phyloP scores from a whole-genome alignment of 1,140 invertebrate species.

The Hyles vespertilio region DNA sequence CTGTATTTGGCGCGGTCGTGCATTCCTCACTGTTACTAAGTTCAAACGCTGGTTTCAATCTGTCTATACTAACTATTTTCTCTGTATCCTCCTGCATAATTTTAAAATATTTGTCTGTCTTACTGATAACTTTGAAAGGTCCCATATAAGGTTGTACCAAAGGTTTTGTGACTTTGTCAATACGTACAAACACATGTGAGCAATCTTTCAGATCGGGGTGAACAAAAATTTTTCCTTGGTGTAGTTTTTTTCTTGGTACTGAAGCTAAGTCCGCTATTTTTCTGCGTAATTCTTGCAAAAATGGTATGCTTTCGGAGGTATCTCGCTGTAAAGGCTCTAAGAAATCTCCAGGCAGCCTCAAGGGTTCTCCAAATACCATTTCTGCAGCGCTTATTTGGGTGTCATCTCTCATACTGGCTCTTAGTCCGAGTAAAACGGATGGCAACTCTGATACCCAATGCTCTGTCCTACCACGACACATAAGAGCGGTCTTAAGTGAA shows the following conservation, averaged over 20 bases:
- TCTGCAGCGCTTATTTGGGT: constrained; percentile 6
- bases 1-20: too few species aligned
- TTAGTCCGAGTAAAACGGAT: constrained; percentile 3
- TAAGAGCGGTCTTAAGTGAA: constrained; percentile 1
- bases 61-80: too few species aligned
- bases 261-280: background rate
- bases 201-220: background rate
- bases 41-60: too few species aligned
- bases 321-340: constrained; percentile 5
- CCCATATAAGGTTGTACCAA: constrained; percentile 12
- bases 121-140: constrained; percentile 10
- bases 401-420: background rate
- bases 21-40: too few species aligned
- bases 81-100: too few species aligned
- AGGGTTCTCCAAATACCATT: constrained; percentile 3
- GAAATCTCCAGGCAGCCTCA: constrained; percentile 11
- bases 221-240: constrained; percentile 6
- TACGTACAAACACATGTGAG: constrained; percentile 2
- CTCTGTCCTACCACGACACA: background rate
- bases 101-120: too few species aligned
- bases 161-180: constrained; percentile 10
- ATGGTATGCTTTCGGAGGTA: too few species aligned
- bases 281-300: background rate
- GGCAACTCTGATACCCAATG: constrained; percentile 5
- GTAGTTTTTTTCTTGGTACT: background rate